These are phyloP conservation scores for Cosmopolites sordidus DNA, from an alignment of 2,888 invertebrate genomes.

Conservation along the genomic window DNA sequence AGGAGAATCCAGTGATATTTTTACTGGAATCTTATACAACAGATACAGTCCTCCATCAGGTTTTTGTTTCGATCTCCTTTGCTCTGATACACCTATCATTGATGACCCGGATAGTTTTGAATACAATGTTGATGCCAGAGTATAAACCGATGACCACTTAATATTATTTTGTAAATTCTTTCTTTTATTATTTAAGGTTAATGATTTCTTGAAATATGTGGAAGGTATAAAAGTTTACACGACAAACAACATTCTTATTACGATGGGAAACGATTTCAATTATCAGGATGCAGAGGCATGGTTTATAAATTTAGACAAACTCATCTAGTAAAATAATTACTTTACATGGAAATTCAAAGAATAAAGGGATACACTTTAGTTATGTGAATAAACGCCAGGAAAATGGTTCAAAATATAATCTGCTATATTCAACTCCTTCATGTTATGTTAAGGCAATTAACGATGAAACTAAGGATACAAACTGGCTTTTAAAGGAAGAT, in stretches of 20 bases:
- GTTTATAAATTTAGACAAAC: slow-evolving; percentile 82
- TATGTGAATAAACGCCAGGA: slow-evolving; percentile 24
- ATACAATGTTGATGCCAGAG: slow-evolving; percentile 75
- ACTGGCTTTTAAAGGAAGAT: slow-evolving; percentile 44
- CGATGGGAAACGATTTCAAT: slow-evolving; percentile 92
- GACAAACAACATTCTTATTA: slow-evolving; percentile 75
- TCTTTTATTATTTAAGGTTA: slow-evolving; percentile 50
- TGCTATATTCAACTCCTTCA: slow-evolving; percentile 77
- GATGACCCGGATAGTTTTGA: slow-evolving; percentile 76
- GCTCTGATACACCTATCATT: slow-evolving; percentile 78
- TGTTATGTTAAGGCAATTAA: slow-evolving; percentile 73
- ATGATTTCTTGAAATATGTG: slow-evolving; percentile 55
- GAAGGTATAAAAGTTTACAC: slow-evolving; percentile 53
- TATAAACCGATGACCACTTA: slow-evolving; percentile 40
- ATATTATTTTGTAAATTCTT: too few relatives aligned
- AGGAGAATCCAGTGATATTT: slow-evolving; percentile 56
- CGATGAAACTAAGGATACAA: slow-evolving; percentile 37
- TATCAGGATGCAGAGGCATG: slow-evolving; percentile 73
- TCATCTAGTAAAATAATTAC: slow-evolving; percentile 64
- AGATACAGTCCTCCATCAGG: slow-evolving; percentile 81
- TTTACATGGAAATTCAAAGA: neutral
- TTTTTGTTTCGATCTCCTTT: slow-evolving; percentile 89
- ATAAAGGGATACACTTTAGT: too few relatives aligned
- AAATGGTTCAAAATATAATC: slow-evolving; percentile 54
- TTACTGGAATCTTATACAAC: slow-evolving; percentile 68